Evolutionary conservation across 2,888 invertebrate genomes (phyloP).

Genomic region (Hoplodrina ambigua): DNA sequence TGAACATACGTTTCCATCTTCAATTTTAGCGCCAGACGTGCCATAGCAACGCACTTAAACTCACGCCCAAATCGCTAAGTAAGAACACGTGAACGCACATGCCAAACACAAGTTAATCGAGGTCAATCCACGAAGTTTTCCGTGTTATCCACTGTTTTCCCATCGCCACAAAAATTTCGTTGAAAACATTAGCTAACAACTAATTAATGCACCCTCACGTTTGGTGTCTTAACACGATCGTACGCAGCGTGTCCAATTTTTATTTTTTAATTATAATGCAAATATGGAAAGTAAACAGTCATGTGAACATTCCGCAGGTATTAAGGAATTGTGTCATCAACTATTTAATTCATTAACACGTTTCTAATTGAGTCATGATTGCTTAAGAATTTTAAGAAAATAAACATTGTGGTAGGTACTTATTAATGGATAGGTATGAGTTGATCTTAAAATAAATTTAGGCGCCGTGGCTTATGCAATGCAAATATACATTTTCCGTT

Average conservation of each 20-base stretch:
- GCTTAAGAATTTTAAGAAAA: conserved; percentile 36
- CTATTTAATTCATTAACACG: conserved; percentile 71
- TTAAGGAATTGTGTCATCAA: conserved; percentile 71
- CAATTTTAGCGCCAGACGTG: conserved; percentile 3
- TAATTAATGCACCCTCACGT: conserved; percentile 87
- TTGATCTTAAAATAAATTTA: conserved; percentile 18
- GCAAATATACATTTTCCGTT: conserved; percentile 11
- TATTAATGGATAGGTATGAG: conserved; percentile 27
- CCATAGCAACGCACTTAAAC: conserved; percentile 16
- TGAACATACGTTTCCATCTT: neutral
- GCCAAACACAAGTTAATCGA: conserved; percentile 36
- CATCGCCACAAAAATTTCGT: conserved; percentile 73
- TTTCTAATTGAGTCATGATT: conserved; percentile 61
- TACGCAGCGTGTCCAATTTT: conserved; percentile 78
- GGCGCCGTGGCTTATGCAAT: conserved; percentile 33
- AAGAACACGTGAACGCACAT: conserved; percentile 38
- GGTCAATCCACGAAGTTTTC: conserved; percentile 64
- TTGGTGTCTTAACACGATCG: conserved; percentile 72
- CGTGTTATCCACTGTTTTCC: conserved; percentile 76
- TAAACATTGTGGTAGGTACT: conserved; percentile 36
- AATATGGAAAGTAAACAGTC: conserved; percentile 72
- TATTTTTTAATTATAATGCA: conserved; percentile 79
- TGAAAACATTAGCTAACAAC: conserved; percentile 71
- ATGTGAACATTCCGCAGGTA: conserved; percentile 72
- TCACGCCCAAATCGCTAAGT: conserved; percentile 25